A percentile compares a stretch with the other conserved stretches of the same genome.
phyloP scores from a whole-genome alignment of 1,140 invertebrate species.

The Tetramorium parvispinum region DNA sequence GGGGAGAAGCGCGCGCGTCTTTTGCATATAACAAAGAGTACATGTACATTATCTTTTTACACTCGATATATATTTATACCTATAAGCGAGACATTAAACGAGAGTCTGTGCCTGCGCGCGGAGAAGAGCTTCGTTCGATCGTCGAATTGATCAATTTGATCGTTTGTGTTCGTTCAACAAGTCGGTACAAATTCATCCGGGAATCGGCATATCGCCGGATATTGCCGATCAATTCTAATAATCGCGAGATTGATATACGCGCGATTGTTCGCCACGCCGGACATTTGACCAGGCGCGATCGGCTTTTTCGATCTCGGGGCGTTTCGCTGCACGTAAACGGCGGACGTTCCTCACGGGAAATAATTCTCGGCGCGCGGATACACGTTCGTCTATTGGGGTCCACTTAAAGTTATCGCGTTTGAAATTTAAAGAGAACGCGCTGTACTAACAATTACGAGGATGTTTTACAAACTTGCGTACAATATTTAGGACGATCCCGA shows the following conservation, averaged over 20 bases:
- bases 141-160: conserved; percentile 8
- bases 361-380: conserved; percentile 71
- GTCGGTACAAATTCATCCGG: background rate
- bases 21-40: conserved; percentile 69
- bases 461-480: conserved; percentile 67
- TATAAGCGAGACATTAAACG: conserved; percentile 58
- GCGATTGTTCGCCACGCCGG: background rate
- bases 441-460: conserved; percentile 63
- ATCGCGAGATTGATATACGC: too few species aligned
- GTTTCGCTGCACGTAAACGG: too few species aligned
- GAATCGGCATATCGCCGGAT: background rate
- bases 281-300: background rate
- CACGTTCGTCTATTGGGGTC: conserved; percentile 81
- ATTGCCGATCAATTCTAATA: background rate
- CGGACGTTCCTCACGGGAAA: background rate
- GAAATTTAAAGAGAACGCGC: conserved; percentile 47
- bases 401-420: conserved; percentile 78
- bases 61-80: conserved; percentile 75
- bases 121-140: conserved; percentile 36
- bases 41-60: conserved; percentile 79
- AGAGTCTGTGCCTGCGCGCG: conserved; percentile 60
- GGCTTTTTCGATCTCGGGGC: too few species aligned
- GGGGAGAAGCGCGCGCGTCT: conserved; percentile 66
- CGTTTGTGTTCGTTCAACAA: conserved; percentile 15
- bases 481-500: background rate